Conservation (phyloP, 2,888 invertebrate genomes). For the Automeris io region DNA sequence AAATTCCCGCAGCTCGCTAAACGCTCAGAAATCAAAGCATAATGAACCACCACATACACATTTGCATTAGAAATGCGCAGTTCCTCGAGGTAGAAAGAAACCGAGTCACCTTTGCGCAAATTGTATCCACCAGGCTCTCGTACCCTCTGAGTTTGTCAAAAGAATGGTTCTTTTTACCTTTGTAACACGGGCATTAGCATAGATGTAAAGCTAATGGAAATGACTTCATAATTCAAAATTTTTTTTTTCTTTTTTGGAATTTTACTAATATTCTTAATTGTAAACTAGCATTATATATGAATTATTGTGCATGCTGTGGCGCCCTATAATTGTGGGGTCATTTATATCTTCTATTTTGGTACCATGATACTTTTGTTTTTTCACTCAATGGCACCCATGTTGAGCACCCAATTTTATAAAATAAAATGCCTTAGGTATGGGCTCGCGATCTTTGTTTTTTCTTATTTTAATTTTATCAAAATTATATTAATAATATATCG, state of each 20-base stretch:
- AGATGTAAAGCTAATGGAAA: background rate
- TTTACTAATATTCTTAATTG: no score
- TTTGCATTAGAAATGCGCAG: slow-evolving; percentile 55
- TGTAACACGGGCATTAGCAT: slow-evolving; percentile 1
- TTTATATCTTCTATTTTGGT: no score
- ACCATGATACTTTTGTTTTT: no score
- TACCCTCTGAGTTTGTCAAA: slow-evolving; percentile 49
- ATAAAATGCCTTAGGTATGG: no score
- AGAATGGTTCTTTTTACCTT: slow-evolving; percentile 53
- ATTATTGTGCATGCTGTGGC: no score
- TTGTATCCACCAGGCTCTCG: slow-evolving; percentile 45
- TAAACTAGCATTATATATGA: no score
- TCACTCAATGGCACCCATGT: no score
- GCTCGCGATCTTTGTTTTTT: no score
- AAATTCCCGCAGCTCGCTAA: slow-evolving; percentile 39
- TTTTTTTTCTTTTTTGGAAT: background rate
- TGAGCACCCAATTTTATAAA: no score
- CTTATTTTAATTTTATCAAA: no score
- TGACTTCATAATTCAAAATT: background rate
- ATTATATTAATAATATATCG: no score
- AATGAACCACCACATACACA: slow-evolving; percentile 57
- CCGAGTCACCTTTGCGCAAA: slow-evolving; percentile 42
- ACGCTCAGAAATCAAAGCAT: slow-evolving; percentile 59
- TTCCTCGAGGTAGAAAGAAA: slow-evolving; percentile 28
- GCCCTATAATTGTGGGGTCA: no score